Conservation (phyloP, 2,888 invertebrate genomes). For the Bibio marci region DNA sequence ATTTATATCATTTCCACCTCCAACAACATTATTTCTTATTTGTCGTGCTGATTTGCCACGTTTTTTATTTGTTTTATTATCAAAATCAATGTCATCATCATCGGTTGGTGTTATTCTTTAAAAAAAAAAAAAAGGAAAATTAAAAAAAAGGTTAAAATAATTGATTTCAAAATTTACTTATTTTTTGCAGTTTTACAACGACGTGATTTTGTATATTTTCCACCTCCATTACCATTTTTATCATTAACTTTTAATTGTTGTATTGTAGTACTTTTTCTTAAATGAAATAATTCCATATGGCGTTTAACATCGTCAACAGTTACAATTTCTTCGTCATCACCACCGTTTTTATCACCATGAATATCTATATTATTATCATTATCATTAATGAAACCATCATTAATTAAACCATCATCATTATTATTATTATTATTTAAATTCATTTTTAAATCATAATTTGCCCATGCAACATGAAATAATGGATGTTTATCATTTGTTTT, state of each 20-base stretch:
- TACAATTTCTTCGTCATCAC: conserved; percentile 18
- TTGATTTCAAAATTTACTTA: not conserved
- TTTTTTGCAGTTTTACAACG: conserved; percentile 5
- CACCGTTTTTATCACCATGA: conserved; percentile 15
- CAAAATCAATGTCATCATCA: conserved; percentile 2
- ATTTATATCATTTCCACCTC: conserved; percentile 1
- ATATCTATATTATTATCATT: conserved; percentile 16
- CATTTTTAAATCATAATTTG: not conserved
- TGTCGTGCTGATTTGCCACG: conserved; percentile 26
- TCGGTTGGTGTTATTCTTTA: conserved; percentile 10
- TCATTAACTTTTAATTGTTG: conserved; percentile 13
- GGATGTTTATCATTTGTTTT: conserved; percentile 10
- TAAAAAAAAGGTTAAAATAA: not conserved
- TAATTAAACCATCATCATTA: conserved; percentile 12
- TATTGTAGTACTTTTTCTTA: conserved; percentile 23
- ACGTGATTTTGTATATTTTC: conserved; percentile 8
- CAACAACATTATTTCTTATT: no score
- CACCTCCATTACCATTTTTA: conserved; percentile 19
- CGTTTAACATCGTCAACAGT: conserved; percentile 26
- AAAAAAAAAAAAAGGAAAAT: conserved; percentile 1
- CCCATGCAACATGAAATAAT: conserved; percentile 13
- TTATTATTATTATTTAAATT: conserved; percentile 1
- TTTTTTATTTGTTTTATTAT: conserved; percentile 15
- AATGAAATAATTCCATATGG: conserved; percentile 27
- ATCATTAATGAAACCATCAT: conserved; percentile 22